A percentile compares a stretch with the other conserved stretches of the same genome.
phyloP scores from a whole-genome alignment of 2,113 vertebrate species.

The Prinia subflava region DNA sequence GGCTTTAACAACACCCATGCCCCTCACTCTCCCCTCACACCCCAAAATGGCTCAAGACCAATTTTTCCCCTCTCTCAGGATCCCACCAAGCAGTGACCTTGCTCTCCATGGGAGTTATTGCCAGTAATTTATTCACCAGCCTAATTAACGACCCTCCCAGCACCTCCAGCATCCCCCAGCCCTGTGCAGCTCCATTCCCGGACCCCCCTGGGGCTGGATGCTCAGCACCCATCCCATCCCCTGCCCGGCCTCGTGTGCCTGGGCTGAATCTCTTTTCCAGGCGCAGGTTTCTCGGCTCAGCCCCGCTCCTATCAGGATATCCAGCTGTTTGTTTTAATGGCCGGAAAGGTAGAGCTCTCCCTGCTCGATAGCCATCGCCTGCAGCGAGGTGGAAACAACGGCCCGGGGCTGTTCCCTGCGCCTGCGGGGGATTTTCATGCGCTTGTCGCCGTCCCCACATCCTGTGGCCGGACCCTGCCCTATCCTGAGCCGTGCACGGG shows the following conservation, averaged over 20 bases:
- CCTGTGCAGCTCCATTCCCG: neutral
- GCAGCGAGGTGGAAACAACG: neutral
- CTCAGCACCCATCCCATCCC: neutral
- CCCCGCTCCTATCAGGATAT: slow-evolving; percentile 36
- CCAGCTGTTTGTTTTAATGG: slow-evolving; percentile 29
- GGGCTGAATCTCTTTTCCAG: neutral
- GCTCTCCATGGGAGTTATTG: accelerated
- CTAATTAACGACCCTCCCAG: neutral
- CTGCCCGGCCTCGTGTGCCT: neutral
- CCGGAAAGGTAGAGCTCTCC: slow-evolving; percentile 35
- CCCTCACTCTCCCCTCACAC: neutral
- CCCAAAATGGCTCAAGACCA: neutral
- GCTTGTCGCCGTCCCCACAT: neutral
- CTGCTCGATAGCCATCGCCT: neutral
- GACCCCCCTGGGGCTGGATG: neutral
- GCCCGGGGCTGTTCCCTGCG: neutral
- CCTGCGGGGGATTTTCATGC: neutral
- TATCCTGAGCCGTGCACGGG: neutral
- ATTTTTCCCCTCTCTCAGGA: neutral
- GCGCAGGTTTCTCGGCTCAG: neutral
- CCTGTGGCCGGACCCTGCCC: slow-evolving; percentile 23
- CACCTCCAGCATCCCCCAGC: neutral
- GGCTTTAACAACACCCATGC: neutral
- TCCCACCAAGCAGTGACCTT: accelerated
- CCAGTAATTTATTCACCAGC: accelerated